Percentiles rank a stretch among this genome's conserved stretches.
Conservation (phyloP, 2,797 vertebrate species). For the Neosilurus hyrtlii region DNA sequence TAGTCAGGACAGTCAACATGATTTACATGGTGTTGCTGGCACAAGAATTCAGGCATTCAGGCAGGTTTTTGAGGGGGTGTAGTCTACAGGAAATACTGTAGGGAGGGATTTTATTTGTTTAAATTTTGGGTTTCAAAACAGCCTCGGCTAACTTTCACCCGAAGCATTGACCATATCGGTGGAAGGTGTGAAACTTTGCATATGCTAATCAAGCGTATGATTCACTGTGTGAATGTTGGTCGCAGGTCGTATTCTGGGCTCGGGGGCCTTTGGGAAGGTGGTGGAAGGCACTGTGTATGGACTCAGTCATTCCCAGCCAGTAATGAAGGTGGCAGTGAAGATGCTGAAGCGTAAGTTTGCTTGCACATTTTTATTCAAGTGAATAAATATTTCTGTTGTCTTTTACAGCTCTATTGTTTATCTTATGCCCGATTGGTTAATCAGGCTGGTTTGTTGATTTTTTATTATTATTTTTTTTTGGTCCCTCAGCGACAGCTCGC, state of each 20-base stretch:
- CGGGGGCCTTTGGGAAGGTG: constrained; percentile 96
- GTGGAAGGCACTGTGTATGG: constrained; percentile 96
- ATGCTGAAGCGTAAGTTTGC: constrained; percentile 95
- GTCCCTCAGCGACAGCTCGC: constrained; percentile 86
- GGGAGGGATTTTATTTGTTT: constrained; percentile 27
- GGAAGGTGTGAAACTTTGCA: constrained; percentile 23
- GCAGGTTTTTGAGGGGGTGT: background rate
- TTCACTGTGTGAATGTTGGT: constrained; percentile 16
- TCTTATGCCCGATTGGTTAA: background rate
- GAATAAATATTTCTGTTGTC: background rate
- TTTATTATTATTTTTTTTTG: background rate
- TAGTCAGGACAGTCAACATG: background rate
- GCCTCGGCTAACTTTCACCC: constrained; percentile 25
- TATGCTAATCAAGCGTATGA: constrained; percentile 8
- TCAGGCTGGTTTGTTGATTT: background rate
- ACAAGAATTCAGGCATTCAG: background rate
- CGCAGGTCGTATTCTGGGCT: constrained; percentile 92
- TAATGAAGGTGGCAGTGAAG: constrained; percentile 99
- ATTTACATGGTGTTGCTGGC: constrained; percentile 21
- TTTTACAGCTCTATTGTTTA: background rate
- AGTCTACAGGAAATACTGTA: constrained; percentile 20
- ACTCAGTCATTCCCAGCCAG: constrained; percentile 91
- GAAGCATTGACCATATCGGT: constrained; percentile 21
- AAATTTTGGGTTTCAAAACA: constrained; percentile 28
- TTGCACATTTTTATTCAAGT: background rate